Evolutionary conservation across 1,140 invertebrate species (phyloP).

Genomic region (Drosophila kanapiae): DNA sequence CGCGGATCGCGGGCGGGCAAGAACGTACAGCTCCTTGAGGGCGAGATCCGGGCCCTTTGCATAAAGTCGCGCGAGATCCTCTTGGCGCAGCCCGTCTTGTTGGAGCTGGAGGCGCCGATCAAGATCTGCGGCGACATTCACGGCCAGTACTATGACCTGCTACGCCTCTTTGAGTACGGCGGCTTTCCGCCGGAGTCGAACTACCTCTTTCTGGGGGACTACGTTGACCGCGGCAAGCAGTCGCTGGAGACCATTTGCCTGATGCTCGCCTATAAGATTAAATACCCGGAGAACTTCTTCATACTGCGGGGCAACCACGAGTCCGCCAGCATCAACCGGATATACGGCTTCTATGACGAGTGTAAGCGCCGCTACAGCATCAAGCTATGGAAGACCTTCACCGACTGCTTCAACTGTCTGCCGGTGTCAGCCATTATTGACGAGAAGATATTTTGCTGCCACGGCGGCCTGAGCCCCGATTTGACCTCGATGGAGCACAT

Average conservation of each 20-base stretch:
- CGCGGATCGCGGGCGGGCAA: conserved; percentile 10
- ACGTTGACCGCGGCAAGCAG: conserved; percentile 16
- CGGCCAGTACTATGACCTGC: conserved; percentile 14
- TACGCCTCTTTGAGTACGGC: conserved; percentile 6
- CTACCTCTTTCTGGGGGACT: conserved; percentile 10
- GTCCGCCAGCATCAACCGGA: conserved; percentile 13
- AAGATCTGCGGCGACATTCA: conserved; percentile 16
- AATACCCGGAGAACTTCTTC: conserved; percentile 14
- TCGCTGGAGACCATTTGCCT: conserved; percentile 17
- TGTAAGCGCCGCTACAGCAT: conserved; percentile 16
- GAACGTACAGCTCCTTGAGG: conserved; percentile 10
- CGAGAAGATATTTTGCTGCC: conserved; percentile 14
- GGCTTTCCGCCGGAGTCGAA: conserved; percentile 13
- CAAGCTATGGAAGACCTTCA: conserved; percentile 18
- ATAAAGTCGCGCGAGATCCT: conserved; percentile 13
- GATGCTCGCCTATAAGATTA: conserved; percentile 14
- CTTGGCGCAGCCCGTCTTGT: conserved; percentile 5
- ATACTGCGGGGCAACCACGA: conserved; percentile 13
- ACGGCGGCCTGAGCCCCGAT: conserved; percentile 10
- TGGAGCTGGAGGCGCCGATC: conserved; percentile 13
- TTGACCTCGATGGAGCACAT: conserved; percentile 11
- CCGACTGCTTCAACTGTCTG: conserved; percentile 16
- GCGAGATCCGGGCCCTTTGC: conserved; percentile 11
- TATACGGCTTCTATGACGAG: conserved; percentile 13
- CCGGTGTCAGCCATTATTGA: conserved; percentile 9